Base-by-base conservation (phyloP, 23 tunicate species). In the Ciona savignyi region DNA sequence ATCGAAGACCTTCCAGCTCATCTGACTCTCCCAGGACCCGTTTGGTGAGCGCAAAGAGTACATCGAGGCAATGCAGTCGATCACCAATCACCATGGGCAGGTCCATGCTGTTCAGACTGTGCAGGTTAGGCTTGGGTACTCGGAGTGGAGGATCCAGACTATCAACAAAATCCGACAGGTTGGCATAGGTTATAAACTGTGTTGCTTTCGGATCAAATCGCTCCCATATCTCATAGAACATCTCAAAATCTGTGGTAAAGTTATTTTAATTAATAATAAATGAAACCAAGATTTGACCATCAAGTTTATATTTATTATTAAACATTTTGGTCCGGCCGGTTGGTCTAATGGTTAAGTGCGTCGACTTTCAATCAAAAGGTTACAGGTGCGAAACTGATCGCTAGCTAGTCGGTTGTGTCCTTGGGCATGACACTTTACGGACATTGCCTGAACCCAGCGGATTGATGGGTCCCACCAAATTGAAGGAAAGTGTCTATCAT, bases 171-270 rank as follows among this genome's bases (percentile, higher is more conserved):
- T 94, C 95, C 19, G 99, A 94, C 63, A 94, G 70, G 68, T 91
- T 78, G 25, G 81, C 78, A 56, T 82, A 94, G 0, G 88, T 73
- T 29, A 94, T 94, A 60, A 86, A 94, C 71, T 94, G 99, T 4
- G 99, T 94, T 34, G 99, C 99, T 65, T 94, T 94, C 23, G 99
- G 95, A 75, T 94, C 99, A 73, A 86, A 94, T 49, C 89, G 66
- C 34, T 94, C 99, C 99, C 99, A 94, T 29, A 94, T 90, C 29
- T 86, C 95, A 61, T 94, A 86, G 48, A 94, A 94, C 95, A 94
- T 87, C 66, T 94, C 98, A 69, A 93, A 93, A 82, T 93, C 97
- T 91, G 66, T 20, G 51, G 76, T 76, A 22, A 27, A 25, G n/a
- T n/a, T n/a, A n/a, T n/a, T n/a, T n/a, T n/a, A n/a, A n/a, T n/a